phyloP scores from a whole-genome alignment of 1,140 invertebrate genomes.

The Nasonia longicornis region DNA sequence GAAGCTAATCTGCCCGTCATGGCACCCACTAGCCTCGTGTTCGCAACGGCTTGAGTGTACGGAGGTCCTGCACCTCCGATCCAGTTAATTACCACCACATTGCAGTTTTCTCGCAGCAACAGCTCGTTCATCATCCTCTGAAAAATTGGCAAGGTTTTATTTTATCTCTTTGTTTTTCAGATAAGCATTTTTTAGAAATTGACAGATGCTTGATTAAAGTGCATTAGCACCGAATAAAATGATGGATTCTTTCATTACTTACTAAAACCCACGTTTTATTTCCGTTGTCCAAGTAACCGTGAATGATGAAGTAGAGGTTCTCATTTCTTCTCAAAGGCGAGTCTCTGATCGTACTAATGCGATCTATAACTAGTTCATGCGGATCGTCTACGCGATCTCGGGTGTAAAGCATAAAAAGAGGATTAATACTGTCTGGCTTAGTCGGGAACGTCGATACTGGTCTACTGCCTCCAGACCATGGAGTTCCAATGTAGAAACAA shows the following conservation, averaged over 20 bases:
- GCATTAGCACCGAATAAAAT: too few relatives aligned
- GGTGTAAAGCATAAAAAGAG: conserved; percentile 70
- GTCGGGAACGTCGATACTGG: conserved; percentile 84
- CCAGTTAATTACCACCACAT: conserved; percentile 88
- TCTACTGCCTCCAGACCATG: conserved; percentile 82
- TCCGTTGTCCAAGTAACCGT: conserved; percentile 88
- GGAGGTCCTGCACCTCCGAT: conserved; percentile 85
- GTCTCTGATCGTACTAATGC: conserved; percentile 72
- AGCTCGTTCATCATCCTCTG: conserved; percentile 75
- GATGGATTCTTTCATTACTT: conserved; percentile 43
- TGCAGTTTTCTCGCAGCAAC: conserved; percentile 76
- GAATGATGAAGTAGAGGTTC: conserved; percentile 82
- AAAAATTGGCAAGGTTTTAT: neutral
- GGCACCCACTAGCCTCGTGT: conserved; percentile 86
- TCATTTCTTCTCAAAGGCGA: conserved; percentile 73
- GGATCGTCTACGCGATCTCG: conserved; percentile 70
- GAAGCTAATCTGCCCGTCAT: conserved; percentile 81
- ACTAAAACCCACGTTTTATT: conserved; percentile 80
- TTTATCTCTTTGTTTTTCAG: too few relatives aligned
- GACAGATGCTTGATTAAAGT: too few relatives aligned
- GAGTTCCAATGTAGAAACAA: conserved; percentile 84
- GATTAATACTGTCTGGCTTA: conserved; percentile 72
- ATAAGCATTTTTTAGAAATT: too few relatives aligned
- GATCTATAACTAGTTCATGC: conserved; percentile 74
- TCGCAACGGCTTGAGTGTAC: conserved; percentile 90